A percentile compares a stretch with the other conserved stretches of the same genome.
These are phyloP conservation scores for Argentina silus DNA, from an alignment of 2,797 vertebrate species.

Conservation along the genomic window DNA sequence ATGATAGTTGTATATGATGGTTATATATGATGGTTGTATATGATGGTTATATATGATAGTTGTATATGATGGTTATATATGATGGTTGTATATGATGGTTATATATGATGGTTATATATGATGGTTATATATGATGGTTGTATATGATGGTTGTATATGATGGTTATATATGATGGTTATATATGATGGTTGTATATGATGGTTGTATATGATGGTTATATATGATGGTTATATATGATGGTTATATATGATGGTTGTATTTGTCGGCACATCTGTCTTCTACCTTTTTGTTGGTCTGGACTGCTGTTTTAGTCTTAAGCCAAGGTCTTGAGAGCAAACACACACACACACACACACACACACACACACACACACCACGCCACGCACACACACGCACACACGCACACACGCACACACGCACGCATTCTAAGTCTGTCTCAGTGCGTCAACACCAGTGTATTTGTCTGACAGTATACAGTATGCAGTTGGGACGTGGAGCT, in stretches of 20 bases:
- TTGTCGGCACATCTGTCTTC: background rate
- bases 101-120: no score
- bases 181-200: no score
- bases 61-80: no score
- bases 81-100: no score
- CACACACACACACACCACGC: background rate
- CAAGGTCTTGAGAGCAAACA: slow-evolving; percentile 9
- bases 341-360: slow-evolving; percentile 12
- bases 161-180: no score
- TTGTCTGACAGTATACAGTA: background rate
- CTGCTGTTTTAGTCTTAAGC: slow-evolving; percentile 1
- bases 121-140: background rate
- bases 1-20: no score
- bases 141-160: no score
- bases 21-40: no score
- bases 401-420: slow-evolving; percentile 14
- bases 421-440: background rate
- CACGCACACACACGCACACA: slow-evolving; percentile 10
- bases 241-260: background rate
- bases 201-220: no score
- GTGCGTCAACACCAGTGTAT: background rate
- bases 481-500: background rate
- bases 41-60: no score
- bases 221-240: no score
- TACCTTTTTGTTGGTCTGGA: background rate